phyloP scores from a whole-genome alignment of 2,113 vertebrate species.

The Halichoerus grypus region DNA sequence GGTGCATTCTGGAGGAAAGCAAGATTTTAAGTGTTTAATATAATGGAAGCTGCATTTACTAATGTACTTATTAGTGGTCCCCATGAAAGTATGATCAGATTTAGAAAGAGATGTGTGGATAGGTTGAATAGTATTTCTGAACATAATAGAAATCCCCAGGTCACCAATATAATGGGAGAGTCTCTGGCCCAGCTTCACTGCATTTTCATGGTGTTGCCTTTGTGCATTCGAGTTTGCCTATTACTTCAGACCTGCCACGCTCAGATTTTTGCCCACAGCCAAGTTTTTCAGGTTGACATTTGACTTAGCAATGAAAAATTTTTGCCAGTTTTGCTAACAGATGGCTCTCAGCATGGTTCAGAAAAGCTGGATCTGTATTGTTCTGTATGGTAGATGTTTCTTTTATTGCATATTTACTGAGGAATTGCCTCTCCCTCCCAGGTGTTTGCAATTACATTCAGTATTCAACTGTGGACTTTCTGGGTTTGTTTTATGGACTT shows the following conservation, averaged over 20 bases:
- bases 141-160: neutral
- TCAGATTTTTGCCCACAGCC: conserved; percentile 50
- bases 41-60: conserved; percentile 60
- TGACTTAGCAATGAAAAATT: conserved; percentile 49
- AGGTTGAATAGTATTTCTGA: conserved; percentile 23
- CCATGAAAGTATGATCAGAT: conserved; percentile 38
- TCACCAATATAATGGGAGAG: neutral
- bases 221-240: neutral
- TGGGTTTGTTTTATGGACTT: conserved; percentile 71
- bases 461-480: neutral
- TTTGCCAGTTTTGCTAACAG: conserved; percentile 68
- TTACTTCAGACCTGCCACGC: neutral
- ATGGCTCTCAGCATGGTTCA: conserved; percentile 71
- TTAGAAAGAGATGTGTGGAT: conserved; percentile 1
- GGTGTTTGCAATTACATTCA: conserved; percentile 77
- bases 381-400: neutral
- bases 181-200: neutral
- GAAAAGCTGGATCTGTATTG: conserved; percentile 4
- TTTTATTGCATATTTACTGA: neutral
- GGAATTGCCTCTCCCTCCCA: conserved; percentile 45
- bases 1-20: conserved; percentile 41
- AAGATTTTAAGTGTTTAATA: conserved; percentile 60
- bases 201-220: neutral
- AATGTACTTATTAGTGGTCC: conserved; percentile 32
- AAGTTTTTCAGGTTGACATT: conserved; percentile 37